Evolutionary conservation across 2,888 invertebrate genomes (phyloP), one percentile per base, ranked within the genome.

Genomic region (Mesorhabditis spiculigera): DNA sequence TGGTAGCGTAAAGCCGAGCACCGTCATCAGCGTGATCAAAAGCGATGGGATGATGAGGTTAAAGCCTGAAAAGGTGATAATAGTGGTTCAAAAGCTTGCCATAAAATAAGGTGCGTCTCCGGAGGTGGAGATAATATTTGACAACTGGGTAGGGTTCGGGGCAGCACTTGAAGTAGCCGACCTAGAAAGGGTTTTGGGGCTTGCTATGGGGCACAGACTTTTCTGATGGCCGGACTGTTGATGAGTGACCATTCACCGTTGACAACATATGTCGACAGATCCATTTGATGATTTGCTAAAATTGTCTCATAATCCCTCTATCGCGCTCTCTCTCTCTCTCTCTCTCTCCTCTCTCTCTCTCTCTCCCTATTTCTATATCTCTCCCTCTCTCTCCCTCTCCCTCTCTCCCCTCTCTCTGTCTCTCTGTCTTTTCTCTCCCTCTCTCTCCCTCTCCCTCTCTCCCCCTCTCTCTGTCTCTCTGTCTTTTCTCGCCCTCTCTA

Each of bases 1-100:
- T 84, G 97, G 97, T 87, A 98, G 90, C 81, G 95, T 95, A 90
- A 98, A 98, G 82, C 95, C 95, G 83, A 98, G 90, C 82, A 98
- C 91, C 77, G 97, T 95, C 95, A 98, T 95, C 82, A 96, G 94
- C 83, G 96, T 95, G 87, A 98, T 96, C 87, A 97, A 91, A 86
- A 97, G 94, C 88, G 96, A 96, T 81, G 97, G 97, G 87, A 97
- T 94, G 88, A 97, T 96, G 87, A 97, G 91, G 90, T 98, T 98
- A 91, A 97, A 96, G 90, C 96, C 95, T 79, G 61, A 68, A 63
- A 3, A 4, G n/a, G 8, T 43, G 10, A 8, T 43, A 42, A 13
- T 58, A 41, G 28, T 6, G 4, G 10, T 5, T 28, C 28, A 41
- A 4, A 4, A 28, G 13, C 13, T 42, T 63, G 78, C 79, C 95